Evolutionary conservation across 2,797 vertebrate genomes (phyloP).

Genomic region (Pterois miles): DNA sequence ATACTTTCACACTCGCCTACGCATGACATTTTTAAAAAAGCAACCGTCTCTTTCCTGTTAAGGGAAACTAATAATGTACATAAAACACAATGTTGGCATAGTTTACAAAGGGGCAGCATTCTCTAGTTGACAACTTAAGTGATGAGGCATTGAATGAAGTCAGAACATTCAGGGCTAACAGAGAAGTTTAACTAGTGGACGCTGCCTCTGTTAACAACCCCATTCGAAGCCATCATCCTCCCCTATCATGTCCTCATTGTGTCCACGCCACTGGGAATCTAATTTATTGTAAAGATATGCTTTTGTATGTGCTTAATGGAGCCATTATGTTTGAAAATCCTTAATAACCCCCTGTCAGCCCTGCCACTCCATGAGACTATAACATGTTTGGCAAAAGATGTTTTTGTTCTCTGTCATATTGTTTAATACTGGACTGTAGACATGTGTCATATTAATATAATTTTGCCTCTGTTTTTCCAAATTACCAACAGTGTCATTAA

Average conservation of each 20-base stretch:
- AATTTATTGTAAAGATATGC: constrained; percentile 31
- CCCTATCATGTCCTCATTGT: constrained; percentile 31
- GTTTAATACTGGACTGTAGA: constrained; percentile 21
- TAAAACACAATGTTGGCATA: background rate
- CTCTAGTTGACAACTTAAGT: background rate
- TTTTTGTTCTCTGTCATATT: constrained; percentile 4
- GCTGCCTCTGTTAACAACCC: constrained; percentile 18
- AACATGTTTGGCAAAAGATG: background rate
- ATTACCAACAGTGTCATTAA: constrained; percentile 38
- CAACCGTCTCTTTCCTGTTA: constrained; percentile 14
- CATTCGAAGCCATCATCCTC: constrained; percentile 3
- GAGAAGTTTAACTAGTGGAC: background rate
- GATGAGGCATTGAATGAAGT: background rate
- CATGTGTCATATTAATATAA: background rate
- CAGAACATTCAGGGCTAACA: background rate
- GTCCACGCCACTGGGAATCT: constrained; percentile 12
- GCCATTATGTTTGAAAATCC: constrained; percentile 33
- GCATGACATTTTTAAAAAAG: constrained; percentile 9
- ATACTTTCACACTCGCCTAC: constrained; percentile 26
- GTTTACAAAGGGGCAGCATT: background rate
- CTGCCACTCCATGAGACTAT: background rate
- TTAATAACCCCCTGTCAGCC: constrained; percentile 4
- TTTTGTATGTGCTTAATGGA: constrained; percentile 44
- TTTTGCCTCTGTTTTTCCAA: background rate
- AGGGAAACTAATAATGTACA: constrained; percentile 28